phyloP scores from a whole-genome alignment of 2,888 invertebrate genomes.

The Drosophila yooni region DNA sequence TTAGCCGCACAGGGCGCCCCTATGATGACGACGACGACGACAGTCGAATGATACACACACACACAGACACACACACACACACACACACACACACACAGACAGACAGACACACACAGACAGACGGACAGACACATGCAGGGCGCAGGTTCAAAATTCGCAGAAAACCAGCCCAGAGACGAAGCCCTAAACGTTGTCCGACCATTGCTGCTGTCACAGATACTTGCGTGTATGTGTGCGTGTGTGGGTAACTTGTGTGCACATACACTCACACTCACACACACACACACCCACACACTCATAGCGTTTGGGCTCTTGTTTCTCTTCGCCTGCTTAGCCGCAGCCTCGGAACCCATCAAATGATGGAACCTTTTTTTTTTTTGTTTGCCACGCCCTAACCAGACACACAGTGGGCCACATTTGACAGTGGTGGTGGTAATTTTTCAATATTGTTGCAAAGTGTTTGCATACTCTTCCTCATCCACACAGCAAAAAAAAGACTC shows the following conservation, averaged over 20 bases:
- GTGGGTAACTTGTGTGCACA: constrained; percentile 6
- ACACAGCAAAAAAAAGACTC: neutral
- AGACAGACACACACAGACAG: neutral
- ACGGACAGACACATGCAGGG: constrained; percentile 3
- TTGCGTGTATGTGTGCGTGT: constrained; percentile 5
- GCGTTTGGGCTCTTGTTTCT: constrained; percentile 21
- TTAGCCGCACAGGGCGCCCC: constrained; percentile 42
- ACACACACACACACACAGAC: constrained; percentile 18
- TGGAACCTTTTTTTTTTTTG: constrained; percentile 13
- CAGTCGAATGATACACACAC: constrained; percentile 9
- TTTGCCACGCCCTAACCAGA: constrained; percentile 32
- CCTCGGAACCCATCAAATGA: constrained; percentile 9
- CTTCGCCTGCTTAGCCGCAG: constrained; percentile 32
- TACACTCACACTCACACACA: neutral
- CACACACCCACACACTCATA: neutral
- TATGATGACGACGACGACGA: constrained; percentile 31
- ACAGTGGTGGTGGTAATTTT: constrained; percentile 1
- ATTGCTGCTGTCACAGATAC: constrained; percentile 33
- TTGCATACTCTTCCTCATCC: constrained; percentile 1
- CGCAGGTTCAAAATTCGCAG: constrained; percentile 58
- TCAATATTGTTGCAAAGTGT: neutral
- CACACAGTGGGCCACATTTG: constrained; percentile 28
- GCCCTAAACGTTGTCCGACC: constrained; percentile 41
- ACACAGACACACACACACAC: constrained; percentile 7
- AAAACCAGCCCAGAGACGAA: constrained; percentile 35